Percentiles rank a stretch among this genome's conserved stretches.
Conservation (phyloP, 53 echinoderm and acorn worm species). For the Actinopyga echinites region DNA sequence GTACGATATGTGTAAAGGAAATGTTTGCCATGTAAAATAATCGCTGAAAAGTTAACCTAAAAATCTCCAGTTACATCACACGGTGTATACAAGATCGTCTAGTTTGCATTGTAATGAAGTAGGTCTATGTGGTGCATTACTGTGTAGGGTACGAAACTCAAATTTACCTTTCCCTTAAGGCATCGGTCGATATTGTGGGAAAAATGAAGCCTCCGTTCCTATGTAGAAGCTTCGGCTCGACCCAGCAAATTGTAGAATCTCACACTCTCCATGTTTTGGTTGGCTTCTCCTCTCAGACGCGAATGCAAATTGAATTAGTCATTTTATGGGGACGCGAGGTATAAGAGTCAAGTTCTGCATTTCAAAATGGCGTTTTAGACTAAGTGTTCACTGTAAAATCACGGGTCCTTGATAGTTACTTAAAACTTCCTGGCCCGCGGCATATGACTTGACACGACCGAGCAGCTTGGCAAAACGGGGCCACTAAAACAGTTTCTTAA, state of each 20-base stretch:
- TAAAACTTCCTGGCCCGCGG: slow-evolving; percentile 2
- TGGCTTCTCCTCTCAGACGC: not conserved
- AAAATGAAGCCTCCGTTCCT: slow-evolving; percentile 5
- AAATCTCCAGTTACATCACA: too few relatives aligned
- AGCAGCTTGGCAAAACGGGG: too few relatives aligned
- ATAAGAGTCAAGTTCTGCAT: not conserved
- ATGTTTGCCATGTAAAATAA: too few relatives aligned
- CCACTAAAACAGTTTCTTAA: too few relatives aligned
- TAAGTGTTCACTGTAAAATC: not conserved
- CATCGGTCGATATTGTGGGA: not conserved
- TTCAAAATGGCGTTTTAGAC: not conserved
- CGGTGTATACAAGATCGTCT: too few relatives aligned
- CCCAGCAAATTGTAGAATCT: slow-evolving; percentile 12
- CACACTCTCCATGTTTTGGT: slow-evolving; percentile 23
- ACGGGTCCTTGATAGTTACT: not conserved
- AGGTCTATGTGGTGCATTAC: too few relatives aligned
- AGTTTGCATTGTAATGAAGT: too few relatives aligned
- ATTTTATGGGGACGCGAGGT: slow-evolving; percentile 18
- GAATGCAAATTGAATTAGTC: slow-evolving; percentile 26
- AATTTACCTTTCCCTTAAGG: not conserved
- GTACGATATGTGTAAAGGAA: too few relatives aligned
- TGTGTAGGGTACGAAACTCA: not conserved
- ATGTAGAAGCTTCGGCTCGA: not conserved
- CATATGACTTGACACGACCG: not conserved
- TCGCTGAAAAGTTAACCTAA: too few relatives aligned